These are phyloP conservation scores for Merluccius polli DNA, from an alignment of 2,797 vertebrate genomes.

Conservation along the genomic window DNA sequence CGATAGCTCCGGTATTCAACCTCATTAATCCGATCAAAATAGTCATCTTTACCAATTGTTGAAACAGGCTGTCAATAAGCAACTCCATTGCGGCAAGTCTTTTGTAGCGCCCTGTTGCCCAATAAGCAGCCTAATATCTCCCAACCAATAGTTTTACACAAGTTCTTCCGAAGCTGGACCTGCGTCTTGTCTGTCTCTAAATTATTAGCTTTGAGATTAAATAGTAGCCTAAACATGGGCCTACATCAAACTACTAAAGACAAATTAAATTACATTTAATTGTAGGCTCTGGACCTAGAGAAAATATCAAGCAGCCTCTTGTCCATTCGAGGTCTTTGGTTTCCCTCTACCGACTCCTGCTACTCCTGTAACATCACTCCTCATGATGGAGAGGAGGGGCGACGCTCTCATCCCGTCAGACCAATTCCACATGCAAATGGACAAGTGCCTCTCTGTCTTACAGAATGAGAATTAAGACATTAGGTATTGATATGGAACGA, in stretches of 20 bases:
- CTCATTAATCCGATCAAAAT: constrained; percentile 48
- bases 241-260: neutral
- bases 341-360: constrained; percentile 32
- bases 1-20: constrained; percentile 58
- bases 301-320: constrained; percentile 31
- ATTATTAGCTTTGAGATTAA: neutral
- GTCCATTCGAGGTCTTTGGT: constrained; percentile 32
- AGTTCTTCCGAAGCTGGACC: neutral
- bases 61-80: constrained; percentile 31
- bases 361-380: constrained; percentile 60
- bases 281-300: neutral
- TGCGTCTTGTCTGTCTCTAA: neutral
- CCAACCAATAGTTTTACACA: neutral
- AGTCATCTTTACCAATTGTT: constrained; percentile 43
- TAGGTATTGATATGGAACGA: neutral
- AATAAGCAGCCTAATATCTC: neutral
- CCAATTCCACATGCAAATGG: neutral
- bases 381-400: constrained; percentile 21
- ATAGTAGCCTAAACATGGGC: neutral
- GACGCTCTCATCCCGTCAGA: constrained; percentile 9
- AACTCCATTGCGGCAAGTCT: constrained; percentile 44
- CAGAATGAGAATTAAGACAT: neutral
- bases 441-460: neutral
- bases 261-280: constrained; percentile 9
- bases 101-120: neutral